phyloP scores from a whole-genome alignment of 2,113 vertebrate genomes.

The Xyliphius kryptos region DNA sequence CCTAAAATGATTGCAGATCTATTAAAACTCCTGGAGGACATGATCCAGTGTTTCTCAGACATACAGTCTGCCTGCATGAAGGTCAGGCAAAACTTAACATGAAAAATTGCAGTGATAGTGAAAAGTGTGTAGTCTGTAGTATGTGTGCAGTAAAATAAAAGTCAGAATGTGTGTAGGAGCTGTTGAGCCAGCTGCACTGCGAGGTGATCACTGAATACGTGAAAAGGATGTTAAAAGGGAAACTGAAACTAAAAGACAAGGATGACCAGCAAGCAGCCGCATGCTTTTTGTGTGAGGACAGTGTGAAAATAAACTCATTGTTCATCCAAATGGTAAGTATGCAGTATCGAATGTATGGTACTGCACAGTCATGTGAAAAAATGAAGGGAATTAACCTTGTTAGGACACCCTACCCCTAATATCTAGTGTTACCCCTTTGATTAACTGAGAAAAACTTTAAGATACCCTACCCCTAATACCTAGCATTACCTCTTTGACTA shows the following conservation, averaged over 20 bases:
- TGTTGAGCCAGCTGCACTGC: slow-evolving; percentile 53
- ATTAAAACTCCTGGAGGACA: slow-evolving; percentile 36
- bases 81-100: neutral
- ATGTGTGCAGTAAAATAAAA: too few relatives aligned
- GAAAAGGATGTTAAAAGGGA: slow-evolving; percentile 66
- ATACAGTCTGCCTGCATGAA: neutral
- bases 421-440: too few relatives aligned
- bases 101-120: neutral
- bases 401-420: too few relatives aligned
- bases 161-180: slow-evolving; percentile 55
- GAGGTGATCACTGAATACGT: slow-evolving; percentile 71
- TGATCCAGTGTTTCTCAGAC: neutral
- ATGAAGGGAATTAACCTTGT: too few relatives aligned
- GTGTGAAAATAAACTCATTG: slow-evolving; percentile 55
- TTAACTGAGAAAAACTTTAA: too few relatives aligned
- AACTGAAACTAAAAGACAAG: slow-evolving; percentile 56
- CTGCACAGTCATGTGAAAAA: too few relatives aligned
- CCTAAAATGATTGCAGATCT: slow-evolving; percentile 59
- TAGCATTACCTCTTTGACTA: too few relatives aligned
- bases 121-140: too few relatives aligned
- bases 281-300: slow-evolving; percentile 53
- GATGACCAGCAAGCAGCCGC: slow-evolving; percentile 68
- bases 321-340: slow-evolving; percentile 66
- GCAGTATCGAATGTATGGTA: neutral
- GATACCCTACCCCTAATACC: too few relatives aligned